phyloP scores from a whole-genome alignment of 2,113 vertebrate genomes.

The Anoplopoma fimbria region DNA sequence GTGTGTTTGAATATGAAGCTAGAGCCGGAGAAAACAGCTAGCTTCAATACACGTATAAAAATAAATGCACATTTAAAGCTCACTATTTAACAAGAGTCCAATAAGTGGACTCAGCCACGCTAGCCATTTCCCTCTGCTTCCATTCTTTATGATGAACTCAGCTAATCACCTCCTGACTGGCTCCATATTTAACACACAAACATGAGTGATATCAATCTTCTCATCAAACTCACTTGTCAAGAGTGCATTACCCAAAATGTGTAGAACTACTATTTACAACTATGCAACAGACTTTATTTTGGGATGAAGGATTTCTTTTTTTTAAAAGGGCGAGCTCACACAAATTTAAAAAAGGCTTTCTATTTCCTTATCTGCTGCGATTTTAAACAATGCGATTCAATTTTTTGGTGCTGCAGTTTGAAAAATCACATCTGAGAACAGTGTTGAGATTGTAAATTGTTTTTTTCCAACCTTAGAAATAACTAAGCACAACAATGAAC shows the following conservation, averaged over 20 bases:
- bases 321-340: conserved; percentile 50
- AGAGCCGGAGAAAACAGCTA: neutral
- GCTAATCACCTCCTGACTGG: neutral
- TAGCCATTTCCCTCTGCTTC: too few species aligned
- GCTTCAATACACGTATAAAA: too few species aligned
- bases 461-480: neutral
- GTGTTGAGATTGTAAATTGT: neutral
- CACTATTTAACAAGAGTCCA: neutral
- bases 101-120: neutral
- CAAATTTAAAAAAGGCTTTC: neutral
- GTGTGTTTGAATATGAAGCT: neutral
- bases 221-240: neutral
- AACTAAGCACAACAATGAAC: neutral
- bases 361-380: neutral
- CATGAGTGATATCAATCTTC: neutral
- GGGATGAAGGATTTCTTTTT: neutral
- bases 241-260: neutral
- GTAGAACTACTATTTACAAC: neutral
- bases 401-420: neutral
- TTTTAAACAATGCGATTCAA: neutral
- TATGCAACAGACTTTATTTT: conserved; percentile 25
- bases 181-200: neutral
- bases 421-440: neutral
- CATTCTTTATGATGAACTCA: neutral
- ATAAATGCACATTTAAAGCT: neutral